Percentiles rank a stretch among this genome's conserved stretches.
These are phyloP conservation scores for Salvator merianae DNA, from an alignment of 2,113 vertebrate genomes.

Conservation along the genomic window DNA sequence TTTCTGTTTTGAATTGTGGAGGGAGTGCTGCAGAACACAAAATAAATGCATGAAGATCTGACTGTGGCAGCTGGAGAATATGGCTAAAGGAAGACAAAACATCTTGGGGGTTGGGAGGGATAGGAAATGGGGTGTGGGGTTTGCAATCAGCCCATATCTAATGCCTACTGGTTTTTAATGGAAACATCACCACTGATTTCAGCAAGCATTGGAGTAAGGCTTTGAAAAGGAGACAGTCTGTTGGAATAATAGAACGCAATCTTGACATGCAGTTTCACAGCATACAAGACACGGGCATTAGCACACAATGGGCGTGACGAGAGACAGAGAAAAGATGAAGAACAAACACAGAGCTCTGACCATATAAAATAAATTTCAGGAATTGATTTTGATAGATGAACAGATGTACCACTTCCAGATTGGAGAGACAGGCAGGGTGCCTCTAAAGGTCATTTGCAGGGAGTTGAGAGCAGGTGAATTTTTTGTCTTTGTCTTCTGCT, in stretches of 20 bases:
- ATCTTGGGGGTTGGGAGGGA: neutral
- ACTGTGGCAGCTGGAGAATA: neutral
- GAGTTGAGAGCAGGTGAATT: too few relatives aligned
- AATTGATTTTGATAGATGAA: too few relatives aligned
- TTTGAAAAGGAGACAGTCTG: neutral
- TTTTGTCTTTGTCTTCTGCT: too few relatives aligned
- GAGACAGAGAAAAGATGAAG: conserved; percentile 17
- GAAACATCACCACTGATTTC: neutral
- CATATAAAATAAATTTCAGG: too few relatives aligned
- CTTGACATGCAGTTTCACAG: neutral
- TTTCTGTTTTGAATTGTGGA: conserved; percentile 32
- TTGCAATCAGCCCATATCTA: neutral
- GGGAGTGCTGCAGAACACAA: conserved; percentile 22
- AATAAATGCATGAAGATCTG: neutral
- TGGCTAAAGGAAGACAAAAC: neutral
- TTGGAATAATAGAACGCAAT: fast-evolving
- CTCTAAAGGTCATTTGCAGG: too few relatives aligned
- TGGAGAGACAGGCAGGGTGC: too few relatives aligned
- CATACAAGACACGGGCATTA: neutral
- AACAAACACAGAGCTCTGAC: neutral
- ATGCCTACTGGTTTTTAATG: neutral
- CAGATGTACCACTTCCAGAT: too few relatives aligned
- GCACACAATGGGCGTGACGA: neutral
- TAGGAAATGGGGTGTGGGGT: neutral
- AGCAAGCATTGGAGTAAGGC: fast-evolving